Evolutionary conservation across 1,140 invertebrate genomes (phyloP).

Genomic region (Drosophila sp.): DNA sequence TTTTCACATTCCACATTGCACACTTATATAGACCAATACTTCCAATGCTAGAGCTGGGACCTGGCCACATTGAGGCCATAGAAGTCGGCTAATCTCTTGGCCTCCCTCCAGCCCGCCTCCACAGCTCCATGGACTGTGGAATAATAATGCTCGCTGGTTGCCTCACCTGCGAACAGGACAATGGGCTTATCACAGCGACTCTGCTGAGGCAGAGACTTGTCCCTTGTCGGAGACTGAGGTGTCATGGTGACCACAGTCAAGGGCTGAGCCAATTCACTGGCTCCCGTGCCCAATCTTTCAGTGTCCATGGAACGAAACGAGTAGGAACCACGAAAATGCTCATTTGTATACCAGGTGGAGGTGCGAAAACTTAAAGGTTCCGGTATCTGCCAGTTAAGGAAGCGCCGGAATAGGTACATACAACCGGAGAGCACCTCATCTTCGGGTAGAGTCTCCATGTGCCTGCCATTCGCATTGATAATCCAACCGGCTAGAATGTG

Average conservation of each 20-base stretch:
- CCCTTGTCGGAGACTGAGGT: constrained; percentile 32
- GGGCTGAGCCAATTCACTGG: constrained; percentile 85
- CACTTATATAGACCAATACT: background rate
- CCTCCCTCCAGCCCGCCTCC: constrained; percentile 91
- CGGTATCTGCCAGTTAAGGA: constrained; percentile 73
- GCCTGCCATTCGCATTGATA: constrained; percentile 86
- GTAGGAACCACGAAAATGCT: constrained; percentile 89
- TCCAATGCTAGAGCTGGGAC: constrained; percentile 70
- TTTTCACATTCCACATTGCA: background rate
- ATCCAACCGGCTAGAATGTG: constrained; percentile 89
- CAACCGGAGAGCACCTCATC: constrained; percentile 85
- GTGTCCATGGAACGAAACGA: constrained; percentile 88
- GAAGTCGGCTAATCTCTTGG: constrained; percentile 85
- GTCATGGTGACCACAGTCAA: constrained; percentile 69
- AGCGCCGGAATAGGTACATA: constrained; percentile 85
- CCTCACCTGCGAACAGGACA: constrained; percentile 90
- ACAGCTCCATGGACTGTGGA: constrained; percentile 93
- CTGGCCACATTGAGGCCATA: constrained; percentile 64
- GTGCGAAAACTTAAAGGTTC: constrained; percentile 74
- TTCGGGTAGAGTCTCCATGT: constrained; percentile 86
- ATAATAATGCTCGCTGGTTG: constrained; percentile 88
- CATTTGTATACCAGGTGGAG: constrained; percentile 88
- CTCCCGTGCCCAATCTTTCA: constrained; percentile 85
- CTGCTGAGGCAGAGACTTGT: constrained; percentile 43
- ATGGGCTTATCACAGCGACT: constrained; percentile 85